Base-by-base conservation (phyloP, 1,140 invertebrate genomes). In the Achroia grisella region DNA sequence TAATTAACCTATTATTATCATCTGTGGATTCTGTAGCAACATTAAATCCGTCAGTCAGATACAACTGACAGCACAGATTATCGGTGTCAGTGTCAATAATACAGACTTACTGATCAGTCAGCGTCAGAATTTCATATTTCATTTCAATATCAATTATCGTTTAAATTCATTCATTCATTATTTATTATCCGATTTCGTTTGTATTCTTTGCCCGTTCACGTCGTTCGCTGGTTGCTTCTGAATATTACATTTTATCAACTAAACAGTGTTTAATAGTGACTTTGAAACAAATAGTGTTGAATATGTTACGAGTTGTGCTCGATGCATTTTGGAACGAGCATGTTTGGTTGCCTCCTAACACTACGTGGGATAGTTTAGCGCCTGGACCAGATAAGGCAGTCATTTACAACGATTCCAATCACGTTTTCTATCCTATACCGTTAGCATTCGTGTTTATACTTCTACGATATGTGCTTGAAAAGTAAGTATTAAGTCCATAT, bases 261-360 rank as follows among this genome's bases (percentile, higher is more conserved):
- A 23, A 23, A 23, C 2, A 23, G 17, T 23, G 17, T 23, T 23
- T 6, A 55, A 51, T n/a, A n/a, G 17, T 23, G 17, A 3, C 6
- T 3, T 6, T 2, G 6, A 23, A 23, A 23, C 17, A 23, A 6
- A 6, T 17, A 60, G 48, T 67, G 50, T 15, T 44, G 52, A 70
- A 52, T 44, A 83, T 83, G 79, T 59, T 82, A 42, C 53, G 49
- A 41, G 45, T 55, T 34, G 45, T 89, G 27, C 62, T 87, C 39
- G 79, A 90, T 61, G 82, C 87, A 39, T 96, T 97, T 86, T 97
- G 95, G 95, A 91, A 90, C 67, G 90, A 93, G 62, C 78, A 91
- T 58, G 86, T 97, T 66, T 97, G 95, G 95, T 88, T 96, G 62
- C 95, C 95, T 49, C 94, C 95, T 47, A 96, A 96, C 78, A 91